phyloP scores from a whole-genome alignment of 2,113 vertebrate genomes.

The Alces alces region DNA sequence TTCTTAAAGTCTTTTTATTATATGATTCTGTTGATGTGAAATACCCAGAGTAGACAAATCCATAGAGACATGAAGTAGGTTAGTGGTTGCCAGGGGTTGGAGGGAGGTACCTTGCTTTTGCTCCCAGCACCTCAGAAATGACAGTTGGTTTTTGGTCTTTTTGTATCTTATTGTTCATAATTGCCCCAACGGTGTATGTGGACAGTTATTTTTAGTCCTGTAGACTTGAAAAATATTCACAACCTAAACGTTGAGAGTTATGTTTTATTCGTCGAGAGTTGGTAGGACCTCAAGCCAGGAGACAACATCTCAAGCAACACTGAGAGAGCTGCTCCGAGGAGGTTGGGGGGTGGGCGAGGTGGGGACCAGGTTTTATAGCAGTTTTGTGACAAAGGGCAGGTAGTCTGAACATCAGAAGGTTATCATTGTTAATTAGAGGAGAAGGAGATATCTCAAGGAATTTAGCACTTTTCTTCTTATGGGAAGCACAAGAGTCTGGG shows the following conservation, averaged over 20 bases:
- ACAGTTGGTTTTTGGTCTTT: background rate
- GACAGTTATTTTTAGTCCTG: background rate
- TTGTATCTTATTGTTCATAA: background rate
- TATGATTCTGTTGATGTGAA: background rate
- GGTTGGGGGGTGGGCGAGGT: accelerated
- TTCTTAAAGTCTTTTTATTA: background rate
- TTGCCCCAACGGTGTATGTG: background rate
- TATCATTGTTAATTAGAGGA: background rate
- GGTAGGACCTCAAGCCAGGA: background rate
- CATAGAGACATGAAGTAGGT: background rate
- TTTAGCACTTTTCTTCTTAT: background rate
- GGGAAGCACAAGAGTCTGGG: background rate
- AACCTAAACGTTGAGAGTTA: background rate
- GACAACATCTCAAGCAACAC: background rate
- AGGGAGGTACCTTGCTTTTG: background rate
- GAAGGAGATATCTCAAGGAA: background rate
- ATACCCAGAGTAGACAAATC: background rate
- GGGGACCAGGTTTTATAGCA: background rate
- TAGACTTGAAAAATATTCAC: background rate
- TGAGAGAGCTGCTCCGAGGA: background rate
- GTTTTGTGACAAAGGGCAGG: background rate
- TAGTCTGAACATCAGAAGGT: background rate
- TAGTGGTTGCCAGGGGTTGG: background rate
- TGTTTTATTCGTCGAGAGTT: background rate
- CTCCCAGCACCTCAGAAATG: background rate